Evolutionary conservation across 2,888 invertebrate species (phyloP).

Genomic region (Phlogophora meticulosa): DNA sequence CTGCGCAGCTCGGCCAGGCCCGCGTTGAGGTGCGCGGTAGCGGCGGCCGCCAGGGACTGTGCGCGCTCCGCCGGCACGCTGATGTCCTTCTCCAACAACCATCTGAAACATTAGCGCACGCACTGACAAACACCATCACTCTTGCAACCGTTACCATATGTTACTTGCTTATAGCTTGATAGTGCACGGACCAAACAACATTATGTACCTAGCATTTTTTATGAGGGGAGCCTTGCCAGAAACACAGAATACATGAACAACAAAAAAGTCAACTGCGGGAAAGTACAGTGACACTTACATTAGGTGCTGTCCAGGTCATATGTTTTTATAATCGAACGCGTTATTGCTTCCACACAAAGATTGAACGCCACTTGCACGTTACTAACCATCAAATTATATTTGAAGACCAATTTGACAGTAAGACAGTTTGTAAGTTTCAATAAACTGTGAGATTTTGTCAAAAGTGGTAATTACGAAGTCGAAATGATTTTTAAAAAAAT

Average conservation of each 20-base stretch:
- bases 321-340: no score
- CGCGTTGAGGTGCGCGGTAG: slow-evolving; percentile 97
- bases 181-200: no score
- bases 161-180: neutral
- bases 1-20: slow-evolving; percentile 95
- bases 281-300: no score
- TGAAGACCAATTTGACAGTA: no score
- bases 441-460: neutral
- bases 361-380: neutral
- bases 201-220: no score
- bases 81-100: slow-evolving; percentile 96
- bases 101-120: slow-evolving; percentile 73
- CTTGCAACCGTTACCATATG: neutral
- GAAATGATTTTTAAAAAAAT: neutral
- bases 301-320: no score
- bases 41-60: slow-evolving; percentile 96
- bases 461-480: neutral
- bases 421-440: no score
- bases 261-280: no score
- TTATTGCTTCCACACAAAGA: neutral
- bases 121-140: slow-evolving; percentile 1
- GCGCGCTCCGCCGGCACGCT: slow-evolving; percentile 97
- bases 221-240: no score
- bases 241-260: no score
- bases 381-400: no score